phyloP scores from a whole-genome alignment of 2,888 invertebrate genomes.

The Ferdinandea cuprea region DNA sequence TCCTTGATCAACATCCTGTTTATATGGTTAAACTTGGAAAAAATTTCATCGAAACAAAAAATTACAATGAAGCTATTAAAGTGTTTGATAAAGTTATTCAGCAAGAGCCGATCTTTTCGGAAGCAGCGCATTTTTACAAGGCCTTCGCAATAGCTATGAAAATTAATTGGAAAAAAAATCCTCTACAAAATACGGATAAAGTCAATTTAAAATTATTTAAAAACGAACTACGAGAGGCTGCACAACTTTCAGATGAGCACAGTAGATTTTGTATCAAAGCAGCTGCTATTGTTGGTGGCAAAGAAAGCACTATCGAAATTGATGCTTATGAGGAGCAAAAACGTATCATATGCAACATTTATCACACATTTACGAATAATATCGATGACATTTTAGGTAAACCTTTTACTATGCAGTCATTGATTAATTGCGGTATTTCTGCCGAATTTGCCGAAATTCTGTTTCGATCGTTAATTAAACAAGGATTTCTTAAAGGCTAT shows the following conservation, averaged over 20 bases:
- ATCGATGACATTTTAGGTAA: slow-evolving; percentile 3
- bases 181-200: neutral
- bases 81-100: neutral
- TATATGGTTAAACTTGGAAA: neutral
- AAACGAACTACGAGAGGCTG: neutral
- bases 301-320: neutral
- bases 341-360: neutral
- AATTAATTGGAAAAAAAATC: neutral
- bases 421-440: neutral
- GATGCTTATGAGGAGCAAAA: slow-evolving; percentile 6
- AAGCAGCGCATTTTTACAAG: slow-evolving; percentile 5
- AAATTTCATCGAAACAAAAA: neutral
- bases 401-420: neutral
- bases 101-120: neutral
- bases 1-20: neutral
- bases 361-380: neutral
- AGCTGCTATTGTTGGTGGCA: neutral
- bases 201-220: neutral
- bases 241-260: neutral
- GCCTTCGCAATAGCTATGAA: neutral
- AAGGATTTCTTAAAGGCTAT: neutral
- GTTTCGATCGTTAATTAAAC: neutral
- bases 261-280: neutral
- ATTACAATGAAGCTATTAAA: neutral
- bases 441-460: neutral